Conservation (phyloP, 2,797 vertebrate species). For the Acropternis orthonyx region DNA sequence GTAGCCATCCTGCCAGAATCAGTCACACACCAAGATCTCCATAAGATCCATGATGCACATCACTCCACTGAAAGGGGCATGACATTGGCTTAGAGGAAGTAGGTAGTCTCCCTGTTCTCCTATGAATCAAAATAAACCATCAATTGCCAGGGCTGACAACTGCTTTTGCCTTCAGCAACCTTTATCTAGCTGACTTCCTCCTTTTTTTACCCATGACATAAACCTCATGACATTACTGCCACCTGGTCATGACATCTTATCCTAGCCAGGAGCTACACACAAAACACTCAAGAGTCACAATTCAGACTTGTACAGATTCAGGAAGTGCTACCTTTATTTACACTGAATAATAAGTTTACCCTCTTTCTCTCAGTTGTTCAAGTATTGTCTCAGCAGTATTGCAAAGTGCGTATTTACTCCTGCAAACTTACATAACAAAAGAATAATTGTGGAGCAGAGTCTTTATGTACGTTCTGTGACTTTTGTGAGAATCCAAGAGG, state of each 20-base stretch:
- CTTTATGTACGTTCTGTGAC: background rate
- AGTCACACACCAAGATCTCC: background rate
- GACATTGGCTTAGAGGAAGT: background rate
- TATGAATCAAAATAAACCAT: background rate
- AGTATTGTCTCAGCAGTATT: background rate
- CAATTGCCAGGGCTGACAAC: accelerated
- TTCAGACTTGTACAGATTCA: background rate
- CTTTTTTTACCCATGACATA: background rate
- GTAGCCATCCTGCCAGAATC: background rate
- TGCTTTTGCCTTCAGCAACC: background rate
- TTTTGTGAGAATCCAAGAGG: background rate
- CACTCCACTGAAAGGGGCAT: background rate
- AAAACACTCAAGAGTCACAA: background rate
- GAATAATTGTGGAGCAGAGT: background rate
- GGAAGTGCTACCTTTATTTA: background rate
- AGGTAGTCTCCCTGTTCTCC: background rate
- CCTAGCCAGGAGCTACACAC: background rate
- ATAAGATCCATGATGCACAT: background rate
- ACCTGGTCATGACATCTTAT: background rate
- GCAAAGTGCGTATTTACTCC: background rate
- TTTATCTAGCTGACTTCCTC: background rate
- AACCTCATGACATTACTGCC: background rate
- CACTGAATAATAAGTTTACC: background rate
- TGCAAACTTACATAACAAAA: background rate
- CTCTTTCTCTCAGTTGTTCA: background rate